These are phyloP conservation scores for Pseudotriccus pelzelni DNA, from an alignment of 2,797 vertebrate species.

Conservation along the genomic window DNA sequence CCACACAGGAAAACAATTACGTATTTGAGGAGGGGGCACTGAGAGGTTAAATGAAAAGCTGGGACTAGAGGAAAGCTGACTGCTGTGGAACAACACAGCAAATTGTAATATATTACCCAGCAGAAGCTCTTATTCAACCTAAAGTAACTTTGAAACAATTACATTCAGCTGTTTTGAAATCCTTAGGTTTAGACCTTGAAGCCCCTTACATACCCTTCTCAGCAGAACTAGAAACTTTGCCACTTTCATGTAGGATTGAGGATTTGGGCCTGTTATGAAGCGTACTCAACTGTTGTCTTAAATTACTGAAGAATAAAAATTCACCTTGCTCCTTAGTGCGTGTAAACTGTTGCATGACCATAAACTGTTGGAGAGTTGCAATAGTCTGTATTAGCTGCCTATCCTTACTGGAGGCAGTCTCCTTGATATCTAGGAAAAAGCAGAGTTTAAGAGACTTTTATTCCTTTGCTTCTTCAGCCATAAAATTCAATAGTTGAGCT, in stretches of 20 bases:
- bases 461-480: background rate
- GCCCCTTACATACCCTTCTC: background rate
- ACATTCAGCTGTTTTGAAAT: slow-evolving; percentile 1
- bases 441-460: background rate
- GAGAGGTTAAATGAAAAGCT: slow-evolving; percentile 55
- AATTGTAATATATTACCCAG: slow-evolving; percentile 16
- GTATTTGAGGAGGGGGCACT: slow-evolving; percentile 53
- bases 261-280: background rate
- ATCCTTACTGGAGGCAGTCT: background rate
- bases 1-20: slow-evolving; percentile 65
- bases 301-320: background rate
- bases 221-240: background rate
- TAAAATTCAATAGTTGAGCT: background rate
- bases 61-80: slow-evolving; percentile 35
- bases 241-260: fast-evolving
- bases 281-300: background rate
- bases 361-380: background rate
- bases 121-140: slow-evolving; percentile 20
- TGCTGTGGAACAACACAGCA: slow-evolving; percentile 31
- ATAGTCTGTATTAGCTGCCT: background rate
- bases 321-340: background rate
- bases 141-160: slow-evolving; percentile 13
- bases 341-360: background rate
- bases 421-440: background rate
- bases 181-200: slow-evolving; percentile 6